Evolutionary conservation across 2,888 invertebrate genomes (phyloP).

Genomic region (Parnassius glacialis): DNA sequence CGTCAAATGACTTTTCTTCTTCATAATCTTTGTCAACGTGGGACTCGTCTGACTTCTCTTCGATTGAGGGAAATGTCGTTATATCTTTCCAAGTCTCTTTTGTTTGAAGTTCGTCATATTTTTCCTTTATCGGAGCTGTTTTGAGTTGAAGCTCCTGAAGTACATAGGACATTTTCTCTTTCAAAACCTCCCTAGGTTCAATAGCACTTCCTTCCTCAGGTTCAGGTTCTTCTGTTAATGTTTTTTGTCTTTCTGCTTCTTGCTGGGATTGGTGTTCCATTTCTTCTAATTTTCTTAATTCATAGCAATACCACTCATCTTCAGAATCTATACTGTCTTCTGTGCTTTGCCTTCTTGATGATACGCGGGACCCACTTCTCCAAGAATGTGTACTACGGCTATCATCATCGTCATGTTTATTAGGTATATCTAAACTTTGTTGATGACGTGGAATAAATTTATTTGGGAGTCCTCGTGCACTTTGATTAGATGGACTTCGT

Average conservation of each 20-base stretch:
- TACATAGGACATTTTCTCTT: slow-evolving; percentile 90
- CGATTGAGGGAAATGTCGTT: slow-evolving; percentile 73
- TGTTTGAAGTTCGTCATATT: slow-evolving; percentile 61
- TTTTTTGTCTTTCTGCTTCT: slow-evolving; percentile 83
- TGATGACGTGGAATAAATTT: slow-evolving; percentile 86
- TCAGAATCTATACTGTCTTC: slow-evolving; percentile 96
- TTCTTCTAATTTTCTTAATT: slow-evolving; percentile 91
- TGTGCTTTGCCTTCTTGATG: slow-evolving; percentile 93
- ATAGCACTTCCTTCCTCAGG: slow-evolving; percentile 70
- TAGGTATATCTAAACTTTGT: slow-evolving; percentile 90
- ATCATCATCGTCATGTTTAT: slow-evolving; percentile 89
- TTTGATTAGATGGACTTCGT: slow-evolving; percentile 84
- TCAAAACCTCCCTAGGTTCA: slow-evolving; percentile 85
- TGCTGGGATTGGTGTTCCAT: slow-evolving; percentile 88
- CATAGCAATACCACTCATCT: slow-evolving; percentile 96
- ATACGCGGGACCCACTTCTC: slow-evolving; percentile 91
- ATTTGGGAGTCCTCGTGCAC: slow-evolving; percentile 78
- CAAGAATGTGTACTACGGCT: slow-evolving; percentile 93
- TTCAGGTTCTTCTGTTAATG: slow-evolving; percentile 82
- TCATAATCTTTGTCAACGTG: slow-evolving; percentile 56
- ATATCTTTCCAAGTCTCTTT: slow-evolving; percentile 72
- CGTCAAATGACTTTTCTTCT: slow-evolving; percentile 74
- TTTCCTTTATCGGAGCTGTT: slow-evolving; percentile 75
- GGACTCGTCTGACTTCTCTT: slow-evolving; percentile 61
- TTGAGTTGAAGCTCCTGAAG: slow-evolving; percentile 87